Percentiles rank a stretch among this genome's conserved stretches.
Conservation (phyloP, 2,888 invertebrate genomes). For the Microplitis deprimator region DNA sequence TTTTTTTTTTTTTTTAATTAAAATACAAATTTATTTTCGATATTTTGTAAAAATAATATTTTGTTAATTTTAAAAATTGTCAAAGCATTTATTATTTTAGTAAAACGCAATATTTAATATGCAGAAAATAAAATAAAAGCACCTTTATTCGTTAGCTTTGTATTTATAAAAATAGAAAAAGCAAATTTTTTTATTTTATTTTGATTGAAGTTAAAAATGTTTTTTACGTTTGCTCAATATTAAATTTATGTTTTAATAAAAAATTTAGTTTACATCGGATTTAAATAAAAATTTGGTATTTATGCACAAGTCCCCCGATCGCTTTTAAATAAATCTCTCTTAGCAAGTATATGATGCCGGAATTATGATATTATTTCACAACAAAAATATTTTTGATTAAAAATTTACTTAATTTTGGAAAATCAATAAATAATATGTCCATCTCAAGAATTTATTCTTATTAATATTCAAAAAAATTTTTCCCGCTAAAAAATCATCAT, state of each 20-base stretch:
- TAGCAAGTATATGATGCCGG: too few species aligned
- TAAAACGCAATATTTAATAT: background rate
- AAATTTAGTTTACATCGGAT: too few species aligned
- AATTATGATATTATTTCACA: too few species aligned
- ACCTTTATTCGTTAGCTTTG: background rate
- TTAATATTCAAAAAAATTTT: too few species aligned
- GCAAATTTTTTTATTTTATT: background rate
- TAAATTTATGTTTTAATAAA: background rate
- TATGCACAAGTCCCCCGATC: too few species aligned
- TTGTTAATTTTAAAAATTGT: background rate
- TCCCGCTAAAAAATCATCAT: too few species aligned
- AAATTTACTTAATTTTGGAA: too few species aligned
- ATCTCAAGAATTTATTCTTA: too few species aligned
- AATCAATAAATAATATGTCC: too few species aligned
- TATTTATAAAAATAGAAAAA: background rate
- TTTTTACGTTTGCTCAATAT: background rate
- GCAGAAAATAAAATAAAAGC: conserved; percentile 3
- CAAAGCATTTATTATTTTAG: background rate
- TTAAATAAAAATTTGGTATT: too few species aligned
- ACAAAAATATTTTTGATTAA: too few species aligned
- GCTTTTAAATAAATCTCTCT: too few species aligned
- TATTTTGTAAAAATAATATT: background rate
- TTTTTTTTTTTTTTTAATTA: background rate
- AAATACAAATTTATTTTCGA: background rate
- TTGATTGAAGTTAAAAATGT: background rate